Base-by-base conservation (phyloP, 1,140 invertebrate genomes). In the Reticulitermes speratus region DNA sequence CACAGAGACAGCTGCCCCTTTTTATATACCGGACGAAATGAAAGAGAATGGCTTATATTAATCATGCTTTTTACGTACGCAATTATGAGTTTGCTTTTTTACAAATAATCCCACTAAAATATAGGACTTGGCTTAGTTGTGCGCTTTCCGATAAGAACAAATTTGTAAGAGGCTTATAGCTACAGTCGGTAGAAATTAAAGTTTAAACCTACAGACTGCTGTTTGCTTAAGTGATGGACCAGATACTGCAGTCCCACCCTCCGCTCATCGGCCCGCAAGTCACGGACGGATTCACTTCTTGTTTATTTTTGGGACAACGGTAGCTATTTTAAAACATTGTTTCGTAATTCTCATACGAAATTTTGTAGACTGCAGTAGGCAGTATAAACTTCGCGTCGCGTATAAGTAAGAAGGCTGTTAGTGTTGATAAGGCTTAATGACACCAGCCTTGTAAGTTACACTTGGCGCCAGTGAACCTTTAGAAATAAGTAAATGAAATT, bases 101-200 rank as follows among this genome's bases (percentile, higher is more conserved):
- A 65, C 59, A 65, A 65, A 8, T 65, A 65, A 65, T 65, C 59
- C 59, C 6, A 65, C 59, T 65, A 65, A 65, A 65, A 25, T 65
- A 65, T 65, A 65, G 59, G 59, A 65, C 59, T 65, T 65, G 59
- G 59, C 59, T 65, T 65, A 65, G 59, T 65, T 65, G 59, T 65
- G 59, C 59, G 7, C 19, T 65, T 65, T 65, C 59, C 59, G 59
- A 65, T 65, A 65, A 65, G 12, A 65, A 19, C 21, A 9, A 65
- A 65, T 65, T 65, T 65, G 14, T 65, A 65, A 65, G 59, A 65
- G 59, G 59, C 59, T 65, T 65, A 65, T n/a, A 65, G 59, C 7
- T 65, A 65, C 59, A 65, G 59, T 65, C 59, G 25, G 59, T 65
- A 21, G 59, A 65, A 65, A 65, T 65, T 12, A 65, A n/a, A 65